These are phyloP conservation scores for Talpa occidentalis DNA, from an alignment of 2,113 vertebrate genomes.

Conservation along the genomic window DNA sequence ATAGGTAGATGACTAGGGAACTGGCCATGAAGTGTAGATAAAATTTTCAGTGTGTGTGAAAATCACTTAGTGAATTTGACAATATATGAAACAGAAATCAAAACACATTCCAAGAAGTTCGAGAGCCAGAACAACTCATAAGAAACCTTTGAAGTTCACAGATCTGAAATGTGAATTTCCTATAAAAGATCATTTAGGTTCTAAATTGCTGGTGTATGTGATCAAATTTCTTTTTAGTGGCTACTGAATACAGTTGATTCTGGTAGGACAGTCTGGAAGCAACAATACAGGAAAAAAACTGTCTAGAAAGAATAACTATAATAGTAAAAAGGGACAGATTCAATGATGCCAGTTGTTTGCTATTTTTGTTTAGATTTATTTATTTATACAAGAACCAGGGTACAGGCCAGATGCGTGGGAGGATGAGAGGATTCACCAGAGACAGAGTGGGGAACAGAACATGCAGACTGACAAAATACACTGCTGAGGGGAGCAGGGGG, in stretches of 20 bases:
- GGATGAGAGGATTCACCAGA: too few relatives aligned
- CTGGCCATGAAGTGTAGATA: neutral
- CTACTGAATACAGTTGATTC: neutral
- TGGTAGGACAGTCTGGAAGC: neutral
- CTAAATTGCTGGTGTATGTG: neutral
- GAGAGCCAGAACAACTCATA: neutral
- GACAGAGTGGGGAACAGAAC: too few relatives aligned
- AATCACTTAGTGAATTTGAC: neutral
- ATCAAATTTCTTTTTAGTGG: neutral
- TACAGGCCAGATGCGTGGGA: too few relatives aligned
- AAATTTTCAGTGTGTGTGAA: neutral
- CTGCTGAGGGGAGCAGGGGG: too few relatives aligned
- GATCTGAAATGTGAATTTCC: constrained; percentile 23
- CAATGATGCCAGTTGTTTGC: neutral
- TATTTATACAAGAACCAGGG: too few relatives aligned
- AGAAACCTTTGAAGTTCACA: neutral
- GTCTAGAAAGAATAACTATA: neutral
- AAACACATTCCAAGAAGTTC: neutral
- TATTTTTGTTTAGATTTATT: too few relatives aligned
- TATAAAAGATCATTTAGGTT: neutral
- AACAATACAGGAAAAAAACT: neutral
- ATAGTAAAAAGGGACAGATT: neutral
- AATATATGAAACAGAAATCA: neutral
- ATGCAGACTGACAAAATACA: too few relatives aligned
- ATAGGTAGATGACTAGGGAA: constrained; percentile 14